These are phyloP conservation scores for Fulmarus glacialis DNA, from an alignment of 2,113 vertebrate species.

Conservation along the genomic window DNA sequence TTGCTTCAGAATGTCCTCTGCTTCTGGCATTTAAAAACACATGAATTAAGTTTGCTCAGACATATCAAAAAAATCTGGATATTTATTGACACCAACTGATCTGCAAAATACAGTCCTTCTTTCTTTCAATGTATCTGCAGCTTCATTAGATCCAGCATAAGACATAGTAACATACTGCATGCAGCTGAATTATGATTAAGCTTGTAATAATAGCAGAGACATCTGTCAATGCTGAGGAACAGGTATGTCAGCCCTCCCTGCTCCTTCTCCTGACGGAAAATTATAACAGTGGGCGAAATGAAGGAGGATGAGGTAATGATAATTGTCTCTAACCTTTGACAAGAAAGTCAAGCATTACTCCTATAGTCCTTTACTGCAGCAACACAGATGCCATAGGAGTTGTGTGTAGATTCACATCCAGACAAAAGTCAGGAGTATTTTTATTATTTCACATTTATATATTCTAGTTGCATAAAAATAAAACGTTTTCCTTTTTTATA, in stretches of 20 bases:
- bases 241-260: neutral
- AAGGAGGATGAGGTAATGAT: neutral
- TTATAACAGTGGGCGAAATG: neutral
- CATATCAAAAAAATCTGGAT: neutral
- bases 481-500: neutral
- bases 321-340: neutral
- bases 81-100: neutral
- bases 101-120: neutral
- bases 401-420: neutral
- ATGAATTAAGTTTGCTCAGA: neutral
- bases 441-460: neutral
- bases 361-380: neutral
- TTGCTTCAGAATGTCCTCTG: neutral
- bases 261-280: neutral
- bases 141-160: neutral
- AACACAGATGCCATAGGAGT: neutral
- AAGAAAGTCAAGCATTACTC: neutral
- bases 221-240: slow-evolving; percentile 15
- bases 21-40: neutral
- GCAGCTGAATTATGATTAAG: neutral
- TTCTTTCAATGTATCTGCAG: neutral
- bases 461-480: neutral
- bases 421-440: neutral
- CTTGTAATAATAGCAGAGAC: neutral
- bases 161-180: neutral